A percentile compares a stretch with the other conserved stretches of the same genome.
Conservation (phyloP, 1,140 invertebrate species). For the Stenopsyche tienmushanensis region DNA sequence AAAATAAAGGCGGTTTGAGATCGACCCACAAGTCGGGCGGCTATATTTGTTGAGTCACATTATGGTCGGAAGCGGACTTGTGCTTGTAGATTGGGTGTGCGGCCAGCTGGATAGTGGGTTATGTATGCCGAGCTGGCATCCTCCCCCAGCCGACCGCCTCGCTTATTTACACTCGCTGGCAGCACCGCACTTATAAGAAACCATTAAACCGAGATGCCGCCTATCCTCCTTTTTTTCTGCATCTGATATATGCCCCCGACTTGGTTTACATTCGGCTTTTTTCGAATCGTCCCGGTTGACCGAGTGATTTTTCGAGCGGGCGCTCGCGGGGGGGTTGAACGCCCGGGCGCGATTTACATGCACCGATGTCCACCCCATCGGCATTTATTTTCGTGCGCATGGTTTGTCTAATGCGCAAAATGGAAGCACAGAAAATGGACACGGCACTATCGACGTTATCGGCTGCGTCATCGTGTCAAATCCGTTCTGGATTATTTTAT, state of each 20-base stretch:
- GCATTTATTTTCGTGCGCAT: no score
- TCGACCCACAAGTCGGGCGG: not conserved
- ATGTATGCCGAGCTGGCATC: not conserved
- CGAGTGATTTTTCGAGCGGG: not conserved
- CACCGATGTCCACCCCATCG: no score
- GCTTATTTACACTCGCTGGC: not conserved
- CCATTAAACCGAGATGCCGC: not conserved
- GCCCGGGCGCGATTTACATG: no score
- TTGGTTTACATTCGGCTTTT: no score
- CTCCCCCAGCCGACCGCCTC: not conserved
- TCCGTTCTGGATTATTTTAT: no score
- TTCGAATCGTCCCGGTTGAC: no score
- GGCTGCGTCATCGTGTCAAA: no score
- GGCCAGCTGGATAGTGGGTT: not conserved
- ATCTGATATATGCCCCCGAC: not conserved
- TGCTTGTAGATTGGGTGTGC: conserved; percentile 2
- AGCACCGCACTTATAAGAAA: not conserved
- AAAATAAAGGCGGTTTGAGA: no score
- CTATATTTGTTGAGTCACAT: conserved; percentile 11
- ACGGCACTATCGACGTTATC: no score
- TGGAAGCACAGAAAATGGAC: no score
- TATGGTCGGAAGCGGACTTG: conserved; percentile 5
- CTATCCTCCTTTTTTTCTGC: not conserved
- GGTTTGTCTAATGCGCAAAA: no score
- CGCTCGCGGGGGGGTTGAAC: not conserved